Base-by-base conservation (phyloP, 1,140 invertebrate species). In the Calephelis nemesis region DNA sequence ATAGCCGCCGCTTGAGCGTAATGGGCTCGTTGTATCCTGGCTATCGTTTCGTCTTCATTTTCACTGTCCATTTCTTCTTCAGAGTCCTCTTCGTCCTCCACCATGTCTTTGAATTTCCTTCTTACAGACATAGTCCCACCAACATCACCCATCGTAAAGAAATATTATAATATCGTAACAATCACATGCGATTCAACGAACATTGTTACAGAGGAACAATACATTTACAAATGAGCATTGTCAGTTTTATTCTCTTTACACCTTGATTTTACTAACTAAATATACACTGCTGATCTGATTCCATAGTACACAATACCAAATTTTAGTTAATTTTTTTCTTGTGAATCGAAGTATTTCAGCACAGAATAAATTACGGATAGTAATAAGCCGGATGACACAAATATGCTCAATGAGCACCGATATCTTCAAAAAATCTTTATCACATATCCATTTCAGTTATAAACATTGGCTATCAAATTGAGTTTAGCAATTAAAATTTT, bases 401-500 rank as follows among this genome's bases (percentile, higher is more conserved):
- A 81, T 81, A 81, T 73, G 78, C 76, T 82, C 75, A 74, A 70
- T 70, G 73, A 65, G 66, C 78, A 78, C 72, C 78, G 67, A 70
- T 73, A 65, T 58, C 62, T 62, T 73, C 50, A 62, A 70, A 71
- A 78, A 77, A 66, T 69, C 76, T 77, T 69, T 66, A 48, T 42
- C 54, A 60, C 54, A 39, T 60, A 10, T 30, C 10, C 9, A 58
- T 58, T 58, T 58, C 15, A 30, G 52, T 19, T 30, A 54, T 54
- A 30, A 54, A 54, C 50, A 30, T 54, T 70, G 69, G 63, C 65
- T 82, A 79, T 76, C 71, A 80, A 80, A 83, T 75, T 83, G 63
- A 82, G 82, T 81, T 78, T 75, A 78, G 77, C 84, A 92, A 91
- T 92, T 91, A 90, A 87, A 52, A 85, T 79, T 86, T 88, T 91